Evolutionary conservation across 2,888 invertebrate genomes (phyloP).

Genomic region (Leucozona laternaria): DNA sequence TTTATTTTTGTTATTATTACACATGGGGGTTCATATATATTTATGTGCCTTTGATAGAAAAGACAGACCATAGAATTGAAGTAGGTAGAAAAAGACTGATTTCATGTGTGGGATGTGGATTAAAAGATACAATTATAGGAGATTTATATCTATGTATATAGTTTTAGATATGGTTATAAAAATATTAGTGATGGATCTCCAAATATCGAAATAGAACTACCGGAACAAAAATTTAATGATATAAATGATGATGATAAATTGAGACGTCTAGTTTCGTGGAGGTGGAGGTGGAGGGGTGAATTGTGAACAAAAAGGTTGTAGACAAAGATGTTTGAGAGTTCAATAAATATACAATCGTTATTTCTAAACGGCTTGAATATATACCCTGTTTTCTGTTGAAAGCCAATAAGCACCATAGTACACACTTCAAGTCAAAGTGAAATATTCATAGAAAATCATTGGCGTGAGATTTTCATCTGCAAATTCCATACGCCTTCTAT

Average conservation of each 20-base stretch:
- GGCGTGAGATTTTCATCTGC: too few relatives aligned
- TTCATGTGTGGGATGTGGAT: constrained; percentile 49
- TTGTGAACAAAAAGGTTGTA: neutral
- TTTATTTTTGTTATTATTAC: neutral
- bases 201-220: constrained; percentile 17
- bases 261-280: neutral
- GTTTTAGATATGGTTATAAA: constrained; percentile 36
- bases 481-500: too few relatives aligned
- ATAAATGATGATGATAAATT: constrained; percentile 26
- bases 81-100: constrained; percentile 46
- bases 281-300: neutral
- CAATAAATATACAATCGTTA: neutral
- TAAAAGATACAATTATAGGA: constrained; percentile 44
- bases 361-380: too few relatives aligned
- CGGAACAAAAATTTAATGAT: constrained; percentile 10
- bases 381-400: too few relatives aligned
- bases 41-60: constrained; percentile 33
- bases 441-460: too few relatives aligned
- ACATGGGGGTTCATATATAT: neutral
- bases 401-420: too few relatives aligned
- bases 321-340: neutral
- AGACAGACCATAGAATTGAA: constrained; percentile 25
- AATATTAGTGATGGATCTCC: constrained; percentile 13
- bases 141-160: constrained; percentile 22
- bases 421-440: too few relatives aligned